Conservation (phyloP, 2,888 invertebrate species). For the Orthosia gracilis region DNA sequence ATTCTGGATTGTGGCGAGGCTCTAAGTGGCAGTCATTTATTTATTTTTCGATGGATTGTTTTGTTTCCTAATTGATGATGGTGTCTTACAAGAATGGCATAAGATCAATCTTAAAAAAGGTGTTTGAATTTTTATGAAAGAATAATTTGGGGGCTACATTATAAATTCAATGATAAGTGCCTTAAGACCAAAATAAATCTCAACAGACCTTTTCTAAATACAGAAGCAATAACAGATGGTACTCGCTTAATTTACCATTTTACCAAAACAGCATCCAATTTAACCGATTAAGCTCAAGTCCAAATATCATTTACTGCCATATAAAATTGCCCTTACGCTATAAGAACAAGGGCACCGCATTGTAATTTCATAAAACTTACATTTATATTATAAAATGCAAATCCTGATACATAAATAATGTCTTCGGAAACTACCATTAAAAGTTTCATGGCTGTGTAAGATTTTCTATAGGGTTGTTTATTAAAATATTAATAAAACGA, state of each 20-base stretch:
- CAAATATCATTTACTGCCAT: slow-evolving; percentile 34
- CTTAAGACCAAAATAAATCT: background rate
- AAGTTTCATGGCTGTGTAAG: slow-evolving; percentile 56
- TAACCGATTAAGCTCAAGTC: slow-evolving; percentile 4
- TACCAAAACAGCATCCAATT: slow-evolving; percentile 10
- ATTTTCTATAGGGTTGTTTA: slow-evolving; percentile 48
- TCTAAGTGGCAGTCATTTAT: slow-evolving; percentile 29
- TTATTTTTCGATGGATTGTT: slow-evolving; percentile 2
- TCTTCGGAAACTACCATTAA: slow-evolving; percentile 50
- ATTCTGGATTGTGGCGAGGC: slow-evolving; percentile 32
- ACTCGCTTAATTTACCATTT: slow-evolving; percentile 30
- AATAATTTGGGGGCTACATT: background rate
- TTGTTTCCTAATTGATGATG: background rate
- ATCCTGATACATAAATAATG: slow-evolving; percentile 58
- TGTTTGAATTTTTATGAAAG: background rate
- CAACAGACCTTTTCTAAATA: background rate
- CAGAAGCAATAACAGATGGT: slow-evolving; percentile 2
- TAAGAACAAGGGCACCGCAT: slow-evolving; percentile 31
- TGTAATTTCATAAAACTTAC: slow-evolving; percentile 55
- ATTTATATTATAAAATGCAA: slow-evolving; percentile 61
- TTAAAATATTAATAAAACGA: slow-evolving; percentile 66
- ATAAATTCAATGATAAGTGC: too few species aligned
- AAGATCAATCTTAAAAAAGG: too few species aligned
- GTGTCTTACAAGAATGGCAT: too few species aligned
- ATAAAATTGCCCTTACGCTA: slow-evolving; percentile 24